Percentiles rank a stretch among this genome's conserved stretches.
phyloP scores from a whole-genome alignment of 2,113 vertebrate genomes.

The Burhinus oedicnemus region DNA sequence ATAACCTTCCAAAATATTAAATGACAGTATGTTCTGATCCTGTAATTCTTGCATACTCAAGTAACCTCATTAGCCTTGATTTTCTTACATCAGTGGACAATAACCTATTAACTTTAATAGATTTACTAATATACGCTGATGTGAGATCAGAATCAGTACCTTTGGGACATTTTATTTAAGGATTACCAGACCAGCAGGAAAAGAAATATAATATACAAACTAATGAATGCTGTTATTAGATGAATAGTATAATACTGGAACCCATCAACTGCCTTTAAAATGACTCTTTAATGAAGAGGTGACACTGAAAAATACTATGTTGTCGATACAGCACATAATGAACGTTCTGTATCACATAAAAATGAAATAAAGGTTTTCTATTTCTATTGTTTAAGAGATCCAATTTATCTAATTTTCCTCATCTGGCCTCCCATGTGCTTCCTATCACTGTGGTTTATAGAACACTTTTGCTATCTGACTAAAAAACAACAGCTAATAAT shows the following conservation, averaged over 20 bases:
- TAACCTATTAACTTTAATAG: conserved; percentile 53
- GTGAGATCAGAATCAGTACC: conserved; percentile 42
- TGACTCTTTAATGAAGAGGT: conserved; percentile 68
- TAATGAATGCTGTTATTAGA: conserved; percentile 55
- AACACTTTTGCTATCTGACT: neutral
- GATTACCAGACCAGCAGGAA: conserved; percentile 30
- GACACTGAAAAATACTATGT: conserved; percentile 60
- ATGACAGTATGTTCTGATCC: neutral
- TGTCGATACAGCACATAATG: conserved; percentile 57
- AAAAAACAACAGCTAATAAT: neutral
- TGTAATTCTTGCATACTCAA: conserved; percentile 53
- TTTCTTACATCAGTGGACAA: conserved; percentile 45
- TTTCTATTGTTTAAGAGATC: conserved; percentile 44
- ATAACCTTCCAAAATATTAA: conserved; percentile 65
- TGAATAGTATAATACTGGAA: conserved; percentile 26
- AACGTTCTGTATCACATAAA: conserved; percentile 63
- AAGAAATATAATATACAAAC: conserved; percentile 40
- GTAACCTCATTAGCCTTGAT: conserved; percentile 59
- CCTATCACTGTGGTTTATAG: neutral
- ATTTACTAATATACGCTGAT: conserved; percentile 54
- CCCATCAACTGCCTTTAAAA: conserved; percentile 57
- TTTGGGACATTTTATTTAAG: conserved; percentile 44
- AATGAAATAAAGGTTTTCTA: conserved; percentile 59
- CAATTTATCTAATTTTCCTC: conserved; percentile 53
- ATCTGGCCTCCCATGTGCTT: neutral